Conservation (phyloP, 2,113 vertebrate genomes). For the Engraulis encrasicolus region DNA sequence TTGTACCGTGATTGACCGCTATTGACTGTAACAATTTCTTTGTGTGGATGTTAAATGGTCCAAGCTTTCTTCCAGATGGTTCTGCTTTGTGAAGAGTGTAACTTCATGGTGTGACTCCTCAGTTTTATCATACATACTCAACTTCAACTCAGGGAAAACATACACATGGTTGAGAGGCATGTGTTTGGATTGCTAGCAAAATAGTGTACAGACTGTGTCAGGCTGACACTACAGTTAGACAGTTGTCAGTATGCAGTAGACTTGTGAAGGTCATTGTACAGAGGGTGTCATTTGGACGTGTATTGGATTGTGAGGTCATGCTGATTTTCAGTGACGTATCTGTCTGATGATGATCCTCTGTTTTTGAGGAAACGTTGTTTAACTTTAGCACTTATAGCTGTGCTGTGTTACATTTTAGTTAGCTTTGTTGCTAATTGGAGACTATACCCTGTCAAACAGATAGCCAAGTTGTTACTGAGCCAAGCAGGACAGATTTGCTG, state of each 20-base stretch:
- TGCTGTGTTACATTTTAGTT: neutral
- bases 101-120: neutral
- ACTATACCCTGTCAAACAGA: neutral
- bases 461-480: neutral
- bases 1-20: neutral
- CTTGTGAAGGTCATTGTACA: neutral
- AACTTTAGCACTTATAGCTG: neutral
- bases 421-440: neutral
- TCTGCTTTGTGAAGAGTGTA: neutral
- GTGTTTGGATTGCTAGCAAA: neutral
- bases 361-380: neutral
- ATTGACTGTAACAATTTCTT: neutral
- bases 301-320: neutral
- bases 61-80: neutral
- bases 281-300: neutral
- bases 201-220: neutral
- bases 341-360: neutral
- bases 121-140: neutral
- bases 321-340: neutral
- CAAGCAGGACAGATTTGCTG: neutral
- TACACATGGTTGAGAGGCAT: neutral
- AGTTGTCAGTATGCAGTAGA: neutral
- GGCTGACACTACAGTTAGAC: neutral
- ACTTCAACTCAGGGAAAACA: conserved; percentile 3
- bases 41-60: neutral